Evolutionary conservation across 1,140 invertebrate genomes (phyloP).

Genomic region (Coelopa frigida): DNA sequence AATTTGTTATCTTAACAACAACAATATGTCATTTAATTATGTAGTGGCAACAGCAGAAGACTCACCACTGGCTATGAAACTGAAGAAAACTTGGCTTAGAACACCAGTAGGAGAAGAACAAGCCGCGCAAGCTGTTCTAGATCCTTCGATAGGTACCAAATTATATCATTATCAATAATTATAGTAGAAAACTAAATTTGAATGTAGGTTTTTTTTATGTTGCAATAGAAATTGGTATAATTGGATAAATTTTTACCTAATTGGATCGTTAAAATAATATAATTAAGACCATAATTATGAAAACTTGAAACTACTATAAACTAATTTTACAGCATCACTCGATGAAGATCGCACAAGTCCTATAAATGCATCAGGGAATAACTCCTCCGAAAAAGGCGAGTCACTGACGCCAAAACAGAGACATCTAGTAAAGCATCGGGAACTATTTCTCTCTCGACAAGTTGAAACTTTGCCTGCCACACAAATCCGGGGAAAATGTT

Average conservation of each 20-base stretch:
- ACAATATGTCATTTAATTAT: conserved; percentile 21
- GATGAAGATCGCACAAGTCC: conserved; percentile 48
- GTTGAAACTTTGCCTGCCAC: conserved; percentile 97
- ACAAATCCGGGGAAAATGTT: conserved; percentile 97
- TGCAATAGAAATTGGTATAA: background rate
- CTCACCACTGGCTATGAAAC: conserved; percentile 56
- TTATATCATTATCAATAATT: conserved; percentile 13
- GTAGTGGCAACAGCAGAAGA: conserved; percentile 57
- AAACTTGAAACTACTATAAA: no score
- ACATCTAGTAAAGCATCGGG: conserved; percentile 94
- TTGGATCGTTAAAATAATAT: conserved; percentile 15
- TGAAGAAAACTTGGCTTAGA: conserved; percentile 62
- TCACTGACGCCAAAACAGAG: conserved; percentile 65
- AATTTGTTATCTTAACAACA: no score
- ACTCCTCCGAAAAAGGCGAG: conserved; percentile 38
- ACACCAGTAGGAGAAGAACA: conserved; percentile 57
- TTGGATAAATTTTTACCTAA: conserved; percentile 3
- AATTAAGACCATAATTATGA: no score
- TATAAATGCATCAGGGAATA: conserved; percentile 41
- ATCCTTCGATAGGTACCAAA: conserved; percentile 52
- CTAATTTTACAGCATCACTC: conserved; percentile 42
- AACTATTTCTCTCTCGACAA: conserved; percentile 95
- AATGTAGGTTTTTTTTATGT: background rate
- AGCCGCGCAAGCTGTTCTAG: conserved; percentile 55
- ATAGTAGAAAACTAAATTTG: background rate